Evolutionary conservation across 2,888 invertebrate species (phyloP).

Genomic region (Allolobophora icterica): DNA sequence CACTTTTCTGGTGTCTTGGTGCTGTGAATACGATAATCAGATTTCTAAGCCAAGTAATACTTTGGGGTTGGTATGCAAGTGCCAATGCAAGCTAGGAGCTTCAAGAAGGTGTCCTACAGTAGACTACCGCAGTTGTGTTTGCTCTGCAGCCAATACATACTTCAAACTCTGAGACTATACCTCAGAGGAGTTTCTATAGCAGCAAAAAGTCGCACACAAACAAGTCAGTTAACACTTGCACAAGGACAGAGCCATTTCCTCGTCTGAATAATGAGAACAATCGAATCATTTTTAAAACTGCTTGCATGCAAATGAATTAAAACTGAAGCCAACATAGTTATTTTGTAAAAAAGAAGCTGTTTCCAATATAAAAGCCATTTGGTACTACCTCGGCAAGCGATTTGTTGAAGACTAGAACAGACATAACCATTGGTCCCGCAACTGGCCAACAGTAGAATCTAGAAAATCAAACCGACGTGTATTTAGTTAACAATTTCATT

Average conservation of each 20-base stretch:
- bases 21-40: background rate
- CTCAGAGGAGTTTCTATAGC: too few species aligned
- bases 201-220: background rate
- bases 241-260: background rate
- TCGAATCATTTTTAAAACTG: background rate
- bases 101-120: background rate
- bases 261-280: background rate
- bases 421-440: slow-evolving; percentile 88
- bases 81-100: background rate
- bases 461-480: slow-evolving; percentile 34
- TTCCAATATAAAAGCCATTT: background rate
- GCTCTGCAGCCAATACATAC: background rate
- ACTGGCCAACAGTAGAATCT: slow-evolving; percentile 84
- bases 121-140: background rate
- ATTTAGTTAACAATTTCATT: background rate
- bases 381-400: slow-evolving; percentile 73
- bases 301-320: background rate
- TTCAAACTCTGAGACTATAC: background rate
- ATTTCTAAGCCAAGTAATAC: background rate
- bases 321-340: background rate
- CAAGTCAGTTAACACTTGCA: background rate
- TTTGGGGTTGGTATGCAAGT: background rate
- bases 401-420: slow-evolving; percentile 83
- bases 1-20: background rate
- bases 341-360: background rate